Conservation (phyloP, 2,113 vertebrate species). For the Colinus virginianus region DNA sequence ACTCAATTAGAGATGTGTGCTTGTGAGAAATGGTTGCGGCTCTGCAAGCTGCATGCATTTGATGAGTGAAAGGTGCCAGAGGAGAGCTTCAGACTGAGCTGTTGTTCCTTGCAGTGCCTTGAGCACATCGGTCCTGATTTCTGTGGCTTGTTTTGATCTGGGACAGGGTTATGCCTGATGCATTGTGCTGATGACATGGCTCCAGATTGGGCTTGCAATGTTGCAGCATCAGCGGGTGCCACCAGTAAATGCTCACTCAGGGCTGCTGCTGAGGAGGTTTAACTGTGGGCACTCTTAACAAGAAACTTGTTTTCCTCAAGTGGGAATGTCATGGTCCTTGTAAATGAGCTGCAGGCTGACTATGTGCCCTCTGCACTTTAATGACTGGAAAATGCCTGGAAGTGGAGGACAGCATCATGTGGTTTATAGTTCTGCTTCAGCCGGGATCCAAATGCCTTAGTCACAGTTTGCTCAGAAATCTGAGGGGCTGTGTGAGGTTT, state of each 20-base stretch:
- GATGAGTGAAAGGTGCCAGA: not conserved
- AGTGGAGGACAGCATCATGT: not conserved
- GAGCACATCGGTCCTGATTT: not conserved
- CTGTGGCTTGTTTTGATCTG: not conserved
- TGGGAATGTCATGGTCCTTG: not conserved
- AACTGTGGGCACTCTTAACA: accelerated
- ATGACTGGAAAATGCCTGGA: not conserved
- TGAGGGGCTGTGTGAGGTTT: not conserved
- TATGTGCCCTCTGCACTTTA: not conserved
- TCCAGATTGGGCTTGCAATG: not conserved
- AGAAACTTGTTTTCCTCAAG: not conserved
- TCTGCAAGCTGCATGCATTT: accelerated
- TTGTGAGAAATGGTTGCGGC: accelerated
- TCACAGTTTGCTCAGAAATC: not conserved
- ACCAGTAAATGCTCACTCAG: accelerated
- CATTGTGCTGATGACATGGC: not conserved
- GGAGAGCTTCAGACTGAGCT: not conserved
- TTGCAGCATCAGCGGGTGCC: not conserved
- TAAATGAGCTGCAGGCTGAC: not conserved
- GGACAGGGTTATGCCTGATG: not conserved
- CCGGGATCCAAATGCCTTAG: not conserved
- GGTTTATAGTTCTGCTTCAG: not conserved
- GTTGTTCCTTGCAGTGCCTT: accelerated
- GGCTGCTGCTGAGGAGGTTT: not conserved
- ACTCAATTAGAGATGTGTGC: not conserved